Percentiles rank a stretch among this genome's conserved stretches.
phyloP scores from a whole-genome alignment of 1,140 invertebrate species.

The Procambarus clarkii region DNA sequence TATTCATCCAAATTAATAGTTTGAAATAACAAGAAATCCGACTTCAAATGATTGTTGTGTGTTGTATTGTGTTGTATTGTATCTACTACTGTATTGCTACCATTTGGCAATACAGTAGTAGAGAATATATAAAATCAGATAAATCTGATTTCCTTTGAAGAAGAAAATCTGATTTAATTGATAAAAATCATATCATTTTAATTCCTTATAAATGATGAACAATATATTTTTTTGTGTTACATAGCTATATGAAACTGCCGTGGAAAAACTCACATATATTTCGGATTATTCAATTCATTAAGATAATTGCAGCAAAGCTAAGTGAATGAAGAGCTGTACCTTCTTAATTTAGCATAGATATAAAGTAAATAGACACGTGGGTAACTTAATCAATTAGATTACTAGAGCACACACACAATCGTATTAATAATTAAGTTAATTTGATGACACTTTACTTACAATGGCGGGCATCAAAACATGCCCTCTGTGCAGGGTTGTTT shows the following conservation, averaged over 20 bases:
- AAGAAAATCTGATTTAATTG: too few relatives aligned
- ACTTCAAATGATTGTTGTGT: neutral
- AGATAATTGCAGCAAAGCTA: neutral
- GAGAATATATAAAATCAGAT: too few relatives aligned
- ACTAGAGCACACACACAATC: neutral
- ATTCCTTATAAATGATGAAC: neutral
- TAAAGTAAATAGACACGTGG: neutral
- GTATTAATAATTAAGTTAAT: slow-evolving; percentile 11
- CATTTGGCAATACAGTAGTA: too few relatives aligned
- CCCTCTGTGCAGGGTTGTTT: neutral
- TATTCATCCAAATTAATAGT: neutral
- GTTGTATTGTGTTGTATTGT: too few relatives aligned
- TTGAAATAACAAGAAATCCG: neutral
- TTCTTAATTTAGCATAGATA: slow-evolving; percentile 8
- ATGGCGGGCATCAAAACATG: neutral
- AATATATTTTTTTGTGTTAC: neutral
- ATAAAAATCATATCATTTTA: neutral
- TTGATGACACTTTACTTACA: neutral
- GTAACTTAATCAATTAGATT: slow-evolving; percentile 12
- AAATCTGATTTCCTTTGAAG: too few relatives aligned
- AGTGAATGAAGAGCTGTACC: neutral
- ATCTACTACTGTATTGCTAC: too few relatives aligned
- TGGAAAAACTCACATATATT: neutral
- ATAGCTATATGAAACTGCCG: neutral
- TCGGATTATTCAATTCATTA: neutral